These are phyloP conservation scores for Erebia ligea DNA, from an alignment of 2,888 invertebrate genomes.

Conservation along the genomic window DNA sequence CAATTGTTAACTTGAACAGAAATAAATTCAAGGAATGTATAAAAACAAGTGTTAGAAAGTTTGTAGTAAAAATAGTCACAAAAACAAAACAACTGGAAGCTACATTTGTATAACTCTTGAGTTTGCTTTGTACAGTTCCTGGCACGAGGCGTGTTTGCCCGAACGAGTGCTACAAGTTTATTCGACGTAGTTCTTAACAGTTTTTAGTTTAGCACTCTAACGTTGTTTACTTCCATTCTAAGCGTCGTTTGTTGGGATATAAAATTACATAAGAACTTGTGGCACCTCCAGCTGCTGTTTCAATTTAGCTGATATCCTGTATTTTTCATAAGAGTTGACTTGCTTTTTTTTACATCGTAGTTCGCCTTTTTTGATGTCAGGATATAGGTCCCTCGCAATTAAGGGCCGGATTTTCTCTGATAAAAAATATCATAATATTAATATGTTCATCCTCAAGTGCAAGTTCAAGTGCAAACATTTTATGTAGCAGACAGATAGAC, in stretches of 20 bases:
- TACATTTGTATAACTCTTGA: slow-evolving; percentile 22
- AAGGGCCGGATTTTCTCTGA: too few species aligned
- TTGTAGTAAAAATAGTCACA: slow-evolving; percentile 6
- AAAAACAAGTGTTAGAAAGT: slow-evolving; percentile 6
- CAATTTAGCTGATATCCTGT: background rate
- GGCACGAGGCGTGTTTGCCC: slow-evolving; percentile 22
- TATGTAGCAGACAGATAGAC: too few species aligned
- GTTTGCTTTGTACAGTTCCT: slow-evolving; percentile 24
- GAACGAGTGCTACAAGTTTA: slow-evolving; percentile 20
- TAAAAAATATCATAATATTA: too few species aligned
- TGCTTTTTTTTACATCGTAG: too few species aligned
- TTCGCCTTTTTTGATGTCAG: too few species aligned
- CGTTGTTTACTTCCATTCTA: slow-evolving; percentile 20
- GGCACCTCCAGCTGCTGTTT: background rate
- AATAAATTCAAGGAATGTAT: background rate
- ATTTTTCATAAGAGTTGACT: background rate
- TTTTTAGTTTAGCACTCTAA: slow-evolving; percentile 21
- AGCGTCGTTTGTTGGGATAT: slow-evolving; percentile 16
- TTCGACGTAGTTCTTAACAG: slow-evolving; percentile 20
- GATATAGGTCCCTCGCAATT: too few species aligned
- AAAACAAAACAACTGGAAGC: slow-evolving; percentile 17
- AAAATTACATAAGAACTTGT: slow-evolving; percentile 1
- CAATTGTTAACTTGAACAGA: too few species aligned
- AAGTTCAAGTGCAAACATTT: too few species aligned
- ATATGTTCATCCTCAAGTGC: too few species aligned